Percentiles rank a stretch among this genome's conserved stretches.
phyloP scores from a whole-genome alignment of 2,797 vertebrate genomes.

The Cynodonichthys magdalenae region DNA sequence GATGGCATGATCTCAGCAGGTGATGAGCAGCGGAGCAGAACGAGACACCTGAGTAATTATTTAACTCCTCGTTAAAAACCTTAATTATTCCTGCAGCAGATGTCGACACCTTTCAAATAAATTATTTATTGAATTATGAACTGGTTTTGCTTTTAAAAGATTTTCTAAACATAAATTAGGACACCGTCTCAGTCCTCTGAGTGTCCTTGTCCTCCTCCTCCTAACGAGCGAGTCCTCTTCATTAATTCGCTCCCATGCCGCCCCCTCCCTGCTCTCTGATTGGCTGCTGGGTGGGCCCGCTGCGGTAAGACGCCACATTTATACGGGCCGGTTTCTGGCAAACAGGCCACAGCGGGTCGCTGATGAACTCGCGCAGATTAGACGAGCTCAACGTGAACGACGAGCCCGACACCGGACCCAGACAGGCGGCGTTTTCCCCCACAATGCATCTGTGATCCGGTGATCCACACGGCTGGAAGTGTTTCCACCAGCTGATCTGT shows the following conservation, averaged over 20 bases:
- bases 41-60: constrained; percentile 25
- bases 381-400: constrained; percentile 2
- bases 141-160: no score
- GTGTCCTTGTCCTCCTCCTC: constrained; percentile 22
- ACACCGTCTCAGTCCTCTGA: constrained; percentile 3
- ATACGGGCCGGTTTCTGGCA: constrained; percentile 49
- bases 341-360: constrained; percentile 48
- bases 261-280: constrained; percentile 49
- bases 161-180: neutral
- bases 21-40: constrained; percentile 35
- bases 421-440: constrained; percentile 13
- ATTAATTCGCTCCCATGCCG: constrained; percentile 55
- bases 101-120: neutral
- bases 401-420: neutral
- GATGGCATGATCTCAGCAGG: constrained; percentile 22
- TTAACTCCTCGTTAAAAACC: constrained; percentile 11
- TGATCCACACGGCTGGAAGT: neutral
- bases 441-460: constrained; percentile 18
- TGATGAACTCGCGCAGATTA: constrained; percentile 42
- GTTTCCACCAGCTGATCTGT: no score
- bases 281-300: constrained; percentile 45
- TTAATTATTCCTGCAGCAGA: neutral
- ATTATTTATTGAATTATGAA: no score
- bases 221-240: constrained; percentile 21
- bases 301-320: constrained; percentile 59